Percentiles rank a stretch among this genome's conserved stretches.
These are phyloP conservation scores for Drosophila maculinotata DNA, from an alignment of 2,888 invertebrate species.

Conservation along the genomic window DNA sequence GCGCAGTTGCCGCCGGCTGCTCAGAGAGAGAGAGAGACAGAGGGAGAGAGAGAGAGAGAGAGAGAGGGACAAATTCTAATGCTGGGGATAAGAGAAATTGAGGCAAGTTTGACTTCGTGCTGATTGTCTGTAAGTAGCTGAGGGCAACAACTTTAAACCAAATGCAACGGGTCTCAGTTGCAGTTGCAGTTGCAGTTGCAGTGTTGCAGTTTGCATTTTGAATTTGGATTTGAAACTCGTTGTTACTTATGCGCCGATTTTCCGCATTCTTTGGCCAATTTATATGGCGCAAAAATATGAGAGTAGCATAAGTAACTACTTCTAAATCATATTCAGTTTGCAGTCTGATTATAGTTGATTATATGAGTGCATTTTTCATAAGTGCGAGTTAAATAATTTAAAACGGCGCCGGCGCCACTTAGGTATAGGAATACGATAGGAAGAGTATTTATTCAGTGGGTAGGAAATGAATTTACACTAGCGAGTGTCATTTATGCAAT, in stretches of 20 bases:
- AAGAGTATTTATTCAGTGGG: not conserved
- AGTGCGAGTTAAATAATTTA: constrained; percentile 44
- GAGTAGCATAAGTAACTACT: not conserved
- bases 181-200: constrained; percentile 33
- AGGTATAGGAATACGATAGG: not conserved
- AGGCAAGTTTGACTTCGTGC: constrained; percentile 55
- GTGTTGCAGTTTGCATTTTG: constrained; percentile 40
- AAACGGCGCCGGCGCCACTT: constrained; percentile 62
- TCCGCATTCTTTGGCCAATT: constrained; percentile 82
- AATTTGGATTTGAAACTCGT: constrained; percentile 56
- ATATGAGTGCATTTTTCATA: constrained; percentile 52
- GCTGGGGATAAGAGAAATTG: constrained; percentile 60
- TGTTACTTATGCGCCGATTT: constrained; percentile 67
- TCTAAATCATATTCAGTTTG: constrained; percentile 24
- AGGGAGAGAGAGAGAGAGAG: constrained; percentile 76
- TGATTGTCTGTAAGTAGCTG: constrained; percentile 80
- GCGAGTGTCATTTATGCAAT: not conserved
- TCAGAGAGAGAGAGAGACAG: constrained; percentile 68
- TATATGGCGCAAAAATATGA: constrained; percentile 79
- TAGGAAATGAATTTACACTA: not conserved
- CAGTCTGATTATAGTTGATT: constrained; percentile 71
- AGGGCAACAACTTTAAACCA: constrained; percentile 67
- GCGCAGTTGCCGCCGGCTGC: constrained; percentile 63
- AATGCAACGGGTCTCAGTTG: constrained; percentile 29
- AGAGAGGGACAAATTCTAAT: constrained; percentile 78